Conservation (phyloP, 2,888 invertebrate genomes). For the Chouioia cunea region DNA sequence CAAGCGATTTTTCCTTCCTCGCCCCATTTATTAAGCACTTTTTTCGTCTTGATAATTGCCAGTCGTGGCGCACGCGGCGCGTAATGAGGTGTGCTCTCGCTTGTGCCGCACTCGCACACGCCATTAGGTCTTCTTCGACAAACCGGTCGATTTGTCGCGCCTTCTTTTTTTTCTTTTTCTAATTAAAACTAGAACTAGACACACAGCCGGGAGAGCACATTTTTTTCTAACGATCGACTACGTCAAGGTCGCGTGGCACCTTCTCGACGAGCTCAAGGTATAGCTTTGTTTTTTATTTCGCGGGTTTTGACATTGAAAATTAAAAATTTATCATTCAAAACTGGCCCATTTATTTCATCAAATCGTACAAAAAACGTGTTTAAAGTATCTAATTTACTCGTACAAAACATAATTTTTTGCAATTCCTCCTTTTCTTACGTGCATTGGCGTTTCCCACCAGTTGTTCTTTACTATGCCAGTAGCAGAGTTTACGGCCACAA, state of each 20-base stretch:
- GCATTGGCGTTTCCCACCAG: not conserved
- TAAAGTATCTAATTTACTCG: too few relatives aligned
- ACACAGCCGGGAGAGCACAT: not conserved
- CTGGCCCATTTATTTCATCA: too few relatives aligned
- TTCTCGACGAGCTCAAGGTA: too few relatives aligned
- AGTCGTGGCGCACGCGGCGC: constrained; percentile 20
- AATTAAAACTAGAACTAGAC: constrained; percentile 38
- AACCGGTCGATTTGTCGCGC: constrained; percentile 45
- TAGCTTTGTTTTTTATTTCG: too few relatives aligned
- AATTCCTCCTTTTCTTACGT: not conserved
- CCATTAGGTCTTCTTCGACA: constrained; percentile 46
- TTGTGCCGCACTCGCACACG: not conserved
- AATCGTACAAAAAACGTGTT: too few relatives aligned
- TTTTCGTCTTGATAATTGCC: constrained; percentile 41
- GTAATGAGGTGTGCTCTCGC: constrained; percentile 29
- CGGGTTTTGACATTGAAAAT: too few relatives aligned
- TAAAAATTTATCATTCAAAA: too few relatives aligned
- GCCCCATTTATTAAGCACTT: constrained; percentile 30
- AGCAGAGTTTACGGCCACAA: constrained; percentile 7
- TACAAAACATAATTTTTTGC: too few relatives aligned
- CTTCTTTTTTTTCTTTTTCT: constrained; percentile 38
- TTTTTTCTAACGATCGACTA: not conserved
- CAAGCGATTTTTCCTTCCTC: constrained; percentile 30
- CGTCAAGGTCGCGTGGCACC: too few relatives aligned
- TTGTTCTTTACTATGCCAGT: constrained; percentile 11